These are phyloP conservation scores for Drosophila parthenogenetica DNA, from an alignment of 2,888 invertebrate genomes.

Conservation along the genomic window DNA sequence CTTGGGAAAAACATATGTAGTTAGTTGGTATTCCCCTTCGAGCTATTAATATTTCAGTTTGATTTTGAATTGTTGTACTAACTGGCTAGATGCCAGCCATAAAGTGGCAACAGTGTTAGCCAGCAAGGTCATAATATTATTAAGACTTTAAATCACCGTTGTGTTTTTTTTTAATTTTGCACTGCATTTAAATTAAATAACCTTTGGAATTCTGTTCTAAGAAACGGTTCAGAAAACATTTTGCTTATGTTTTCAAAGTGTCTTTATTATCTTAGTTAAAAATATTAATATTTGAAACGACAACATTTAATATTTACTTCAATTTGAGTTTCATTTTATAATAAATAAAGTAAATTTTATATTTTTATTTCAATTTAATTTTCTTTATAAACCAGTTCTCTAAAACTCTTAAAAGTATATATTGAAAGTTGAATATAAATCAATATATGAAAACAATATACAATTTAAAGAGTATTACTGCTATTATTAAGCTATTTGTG, in stretches of 20 bases:
- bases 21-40: conserved; percentile 27
- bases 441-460: no score
- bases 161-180: no score
- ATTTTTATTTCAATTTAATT: neutral
- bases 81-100: conserved; percentile 44
- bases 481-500: no score
- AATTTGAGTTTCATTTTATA: neutral
- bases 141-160: neutral
- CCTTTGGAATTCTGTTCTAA: no score
- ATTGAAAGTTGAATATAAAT: neutral
- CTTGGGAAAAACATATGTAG: conserved; percentile 6
- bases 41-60: conserved; percentile 67
- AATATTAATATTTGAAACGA: no score
- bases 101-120: conserved; percentile 9
- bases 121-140: conserved; percentile 12
- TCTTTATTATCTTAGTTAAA: neutral
- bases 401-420: neutral
- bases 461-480: no score
- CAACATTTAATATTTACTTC: no score
- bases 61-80: conserved; percentile 53
- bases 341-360: neutral
- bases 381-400: neutral
- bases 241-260: no score
- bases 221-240: no score
- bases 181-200: no score